These are phyloP conservation scores for Tetheella fluctuosa DNA, from an alignment of 2,888 invertebrate genomes.

Conservation along the genomic window DNA sequence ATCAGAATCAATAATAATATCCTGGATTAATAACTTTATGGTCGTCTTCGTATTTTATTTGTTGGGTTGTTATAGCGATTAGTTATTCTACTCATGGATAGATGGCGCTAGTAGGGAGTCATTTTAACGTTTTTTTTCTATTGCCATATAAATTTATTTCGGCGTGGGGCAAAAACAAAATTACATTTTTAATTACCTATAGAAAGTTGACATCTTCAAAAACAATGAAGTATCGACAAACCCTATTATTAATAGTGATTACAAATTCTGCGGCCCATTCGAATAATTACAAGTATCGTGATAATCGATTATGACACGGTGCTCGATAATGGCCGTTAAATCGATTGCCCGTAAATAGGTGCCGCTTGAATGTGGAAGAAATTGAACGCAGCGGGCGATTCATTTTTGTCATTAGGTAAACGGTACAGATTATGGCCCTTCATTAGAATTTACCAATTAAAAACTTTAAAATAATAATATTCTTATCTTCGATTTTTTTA, in stretches of 20 bases:
- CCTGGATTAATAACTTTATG: too few relatives aligned
- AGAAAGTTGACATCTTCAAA: neutral
- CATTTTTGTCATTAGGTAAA: conserved; percentile 18
- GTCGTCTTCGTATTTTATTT: neutral
- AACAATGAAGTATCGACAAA: neutral
- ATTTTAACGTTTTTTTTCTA: neutral
- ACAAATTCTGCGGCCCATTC: conserved; percentile 17
- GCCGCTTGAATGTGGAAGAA: conserved; percentile 20
- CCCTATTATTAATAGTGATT: conserved; percentile 15
- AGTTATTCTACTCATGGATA: conserved; percentile 55
- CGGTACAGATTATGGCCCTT: neutral
- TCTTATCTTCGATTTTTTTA: too few relatives aligned
- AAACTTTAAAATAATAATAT: too few relatives aligned
- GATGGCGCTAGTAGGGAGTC: conserved; percentile 54
- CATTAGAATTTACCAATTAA: neutral
- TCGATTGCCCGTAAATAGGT: conserved; percentile 42
- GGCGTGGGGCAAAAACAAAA: too few relatives aligned
- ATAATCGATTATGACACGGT: conserved; percentile 21
- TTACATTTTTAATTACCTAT: too few relatives aligned
- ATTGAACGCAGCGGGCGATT: conserved; percentile 23
- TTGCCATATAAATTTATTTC: too few relatives aligned
- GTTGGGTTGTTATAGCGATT: neutral
- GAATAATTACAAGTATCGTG: conserved; percentile 18
- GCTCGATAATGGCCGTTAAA: conserved; percentile 39
- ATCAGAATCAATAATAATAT: too few relatives aligned